Conservation (phyloP, 2,888 invertebrate species). For the Trachelus tabidus region DNA sequence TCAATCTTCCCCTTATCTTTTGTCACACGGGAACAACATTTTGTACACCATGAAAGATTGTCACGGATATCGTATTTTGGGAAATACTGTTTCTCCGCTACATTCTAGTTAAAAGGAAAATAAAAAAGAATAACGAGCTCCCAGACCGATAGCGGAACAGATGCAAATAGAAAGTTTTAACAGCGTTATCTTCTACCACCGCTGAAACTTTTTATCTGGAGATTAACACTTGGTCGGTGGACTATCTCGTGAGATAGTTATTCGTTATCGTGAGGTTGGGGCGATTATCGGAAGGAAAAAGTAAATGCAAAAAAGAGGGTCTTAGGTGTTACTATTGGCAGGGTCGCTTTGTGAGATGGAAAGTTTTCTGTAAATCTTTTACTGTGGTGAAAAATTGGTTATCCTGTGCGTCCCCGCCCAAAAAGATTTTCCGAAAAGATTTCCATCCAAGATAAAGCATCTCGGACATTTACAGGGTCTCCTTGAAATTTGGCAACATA, state of each 20-base stretch:
- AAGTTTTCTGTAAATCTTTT: background rate
- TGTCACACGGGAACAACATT: background rate
- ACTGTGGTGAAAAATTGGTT: background rate
- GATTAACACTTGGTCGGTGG: conserved; percentile 26
- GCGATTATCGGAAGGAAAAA: background rate
- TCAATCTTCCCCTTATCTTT: background rate
- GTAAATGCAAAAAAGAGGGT: background rate
- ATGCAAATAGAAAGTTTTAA: conserved; percentile 28
- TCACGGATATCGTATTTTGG: background rate
- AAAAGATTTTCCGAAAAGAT: background rate
- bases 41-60: background rate
- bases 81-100: background rate
- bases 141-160: background rate
- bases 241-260: conserved; percentile 27
- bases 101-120: background rate
- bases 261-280: background rate
- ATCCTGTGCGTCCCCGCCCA: background rate
- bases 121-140: background rate
- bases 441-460: background rate
- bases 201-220: conserved; percentile 26
- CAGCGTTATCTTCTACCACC: conserved; percentile 28
- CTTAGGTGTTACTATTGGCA: background rate
- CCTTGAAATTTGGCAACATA: conserved; percentile 12
- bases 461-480: background rate
- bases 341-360: background rate